A percentile compares a stretch with the other conserved stretches of the same genome.
Evolutionary conservation across 2,888 invertebrate species (phyloP).

Genomic region (Nemotelus nigrinus): DNA sequence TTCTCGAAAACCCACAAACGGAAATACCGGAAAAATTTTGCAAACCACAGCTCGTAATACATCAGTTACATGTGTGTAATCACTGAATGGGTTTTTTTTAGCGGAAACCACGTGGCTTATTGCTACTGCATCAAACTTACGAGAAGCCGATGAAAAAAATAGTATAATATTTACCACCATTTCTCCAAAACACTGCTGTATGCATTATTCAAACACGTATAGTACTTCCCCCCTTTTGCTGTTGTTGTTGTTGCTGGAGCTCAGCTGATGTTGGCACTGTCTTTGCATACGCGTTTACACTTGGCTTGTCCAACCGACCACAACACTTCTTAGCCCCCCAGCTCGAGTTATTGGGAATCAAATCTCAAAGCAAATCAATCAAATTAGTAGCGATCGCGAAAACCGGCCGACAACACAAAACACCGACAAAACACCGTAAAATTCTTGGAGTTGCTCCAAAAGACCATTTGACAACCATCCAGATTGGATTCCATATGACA

Average conservation of each 20-base stretch:
- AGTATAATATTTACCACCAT: conserved; percentile 58
- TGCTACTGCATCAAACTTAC: background rate
- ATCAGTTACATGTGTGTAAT: too few species aligned
- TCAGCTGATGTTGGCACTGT: too few species aligned
- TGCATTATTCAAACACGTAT: conserved; percentile 56
- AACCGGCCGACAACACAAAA: background rate
- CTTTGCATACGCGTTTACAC: too few species aligned
- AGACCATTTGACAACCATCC: conserved; percentile 8
- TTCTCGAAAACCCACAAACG: too few species aligned
- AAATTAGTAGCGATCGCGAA: background rate
- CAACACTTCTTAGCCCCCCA: too few species aligned
- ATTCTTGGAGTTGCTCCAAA: conserved; percentile 2
- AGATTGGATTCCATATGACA: conserved; percentile 10
- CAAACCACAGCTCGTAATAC: too few species aligned
- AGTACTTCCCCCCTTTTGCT: background rate
- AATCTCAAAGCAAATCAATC: too few species aligned
- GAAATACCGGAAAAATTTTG: too few species aligned
- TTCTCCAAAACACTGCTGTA: conserved; percentile 64
- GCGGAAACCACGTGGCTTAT: background rate
- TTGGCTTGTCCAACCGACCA: too few species aligned
- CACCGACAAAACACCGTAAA: background rate
- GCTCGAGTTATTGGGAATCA: too few species aligned
- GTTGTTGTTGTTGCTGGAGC: background rate
- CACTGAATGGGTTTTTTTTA: too few species aligned
- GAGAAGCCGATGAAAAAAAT: background rate